Percentiles rank a stretch among this genome's conserved stretches.
Conservation (phyloP, 2,113 vertebrate species). For the Hyla sarda region DNA sequence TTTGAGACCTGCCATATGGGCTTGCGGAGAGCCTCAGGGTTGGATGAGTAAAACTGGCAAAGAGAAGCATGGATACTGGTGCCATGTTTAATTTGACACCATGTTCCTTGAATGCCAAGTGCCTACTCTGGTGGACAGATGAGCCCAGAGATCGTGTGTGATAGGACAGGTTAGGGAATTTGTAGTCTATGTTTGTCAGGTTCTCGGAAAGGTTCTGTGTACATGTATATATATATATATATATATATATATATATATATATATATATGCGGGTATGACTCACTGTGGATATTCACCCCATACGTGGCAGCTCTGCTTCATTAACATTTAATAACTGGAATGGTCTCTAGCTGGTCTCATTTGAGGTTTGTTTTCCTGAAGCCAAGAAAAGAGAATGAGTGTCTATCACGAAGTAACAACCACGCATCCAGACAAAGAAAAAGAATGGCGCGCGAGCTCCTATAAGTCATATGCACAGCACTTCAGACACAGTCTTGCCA, state of each 20-base stretch:
- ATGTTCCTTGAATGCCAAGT: background rate
- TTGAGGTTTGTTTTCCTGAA: background rate
- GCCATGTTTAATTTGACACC: constrained; percentile 48
- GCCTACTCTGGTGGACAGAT: constrained; percentile 35
- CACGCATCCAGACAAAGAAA: background rate
- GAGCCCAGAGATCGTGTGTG: background rate
- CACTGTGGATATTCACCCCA: background rate
- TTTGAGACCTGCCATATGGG: constrained; percentile 42
- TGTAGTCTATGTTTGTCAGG: background rate
- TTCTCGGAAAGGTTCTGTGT: background rate
- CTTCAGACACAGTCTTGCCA: background rate
- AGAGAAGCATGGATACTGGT: background rate
- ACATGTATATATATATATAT: no score
- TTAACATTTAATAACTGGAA: background rate
- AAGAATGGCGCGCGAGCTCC: background rate
- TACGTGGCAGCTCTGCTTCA: constrained; percentile 4
- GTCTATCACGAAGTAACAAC: background rate
- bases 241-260: no score
- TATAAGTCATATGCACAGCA: background rate
- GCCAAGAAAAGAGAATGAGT: background rate
- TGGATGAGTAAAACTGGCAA: constrained; percentile 31
- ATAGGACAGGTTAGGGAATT: constrained; percentile 7
- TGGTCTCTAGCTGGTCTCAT: background rate
- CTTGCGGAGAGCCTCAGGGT: constrained; percentile 41
- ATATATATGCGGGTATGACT: no score